A percentile compares a stretch with the other conserved stretches of the same genome.
These are phyloP conservation scores for Pheucticus melanocephalus DNA, from an alignment of 2,113 vertebrate species.

Conservation along the genomic window DNA sequence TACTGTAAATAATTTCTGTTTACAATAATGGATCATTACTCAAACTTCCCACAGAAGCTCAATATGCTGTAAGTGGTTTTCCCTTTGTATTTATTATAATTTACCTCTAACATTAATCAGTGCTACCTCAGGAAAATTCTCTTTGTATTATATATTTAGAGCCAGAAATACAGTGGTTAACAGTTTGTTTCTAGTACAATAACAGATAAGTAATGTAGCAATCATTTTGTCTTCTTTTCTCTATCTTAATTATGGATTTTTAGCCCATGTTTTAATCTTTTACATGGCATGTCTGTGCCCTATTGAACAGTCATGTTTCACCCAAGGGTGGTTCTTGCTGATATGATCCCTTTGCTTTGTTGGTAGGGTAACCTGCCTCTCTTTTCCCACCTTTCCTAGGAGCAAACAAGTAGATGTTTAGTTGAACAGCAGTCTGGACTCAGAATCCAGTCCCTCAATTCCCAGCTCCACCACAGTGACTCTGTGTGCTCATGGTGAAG, in stretches of 20 bases:
- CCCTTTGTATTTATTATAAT: background rate
- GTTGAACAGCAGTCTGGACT: background rate
- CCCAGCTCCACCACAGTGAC: background rate
- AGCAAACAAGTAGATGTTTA: background rate
- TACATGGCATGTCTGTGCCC: background rate
- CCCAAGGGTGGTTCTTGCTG: background rate
- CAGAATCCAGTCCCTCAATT: background rate
- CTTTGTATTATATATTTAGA: background rate
- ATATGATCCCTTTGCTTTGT: background rate
- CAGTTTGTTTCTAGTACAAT: background rate
- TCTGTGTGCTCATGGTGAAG: background rate
- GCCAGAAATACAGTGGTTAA: background rate
- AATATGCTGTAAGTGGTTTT: background rate
- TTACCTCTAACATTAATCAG: background rate
- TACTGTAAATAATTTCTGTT: slow-evolving; percentile 34
- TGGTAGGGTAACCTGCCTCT: background rate
- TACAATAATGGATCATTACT: slow-evolving; percentile 12
- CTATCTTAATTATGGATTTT: background rate
- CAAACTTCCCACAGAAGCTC: slow-evolving; percentile 24
- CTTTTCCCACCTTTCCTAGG: background rate
- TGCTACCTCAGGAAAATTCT: background rate
- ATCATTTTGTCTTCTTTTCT: background rate
- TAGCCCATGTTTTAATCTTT: background rate
- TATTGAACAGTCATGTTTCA: background rate
- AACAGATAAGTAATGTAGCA: background rate